Conservation (phyloP, 2,113 vertebrate genomes). For the Chelonoidis abingdonii region DNA sequence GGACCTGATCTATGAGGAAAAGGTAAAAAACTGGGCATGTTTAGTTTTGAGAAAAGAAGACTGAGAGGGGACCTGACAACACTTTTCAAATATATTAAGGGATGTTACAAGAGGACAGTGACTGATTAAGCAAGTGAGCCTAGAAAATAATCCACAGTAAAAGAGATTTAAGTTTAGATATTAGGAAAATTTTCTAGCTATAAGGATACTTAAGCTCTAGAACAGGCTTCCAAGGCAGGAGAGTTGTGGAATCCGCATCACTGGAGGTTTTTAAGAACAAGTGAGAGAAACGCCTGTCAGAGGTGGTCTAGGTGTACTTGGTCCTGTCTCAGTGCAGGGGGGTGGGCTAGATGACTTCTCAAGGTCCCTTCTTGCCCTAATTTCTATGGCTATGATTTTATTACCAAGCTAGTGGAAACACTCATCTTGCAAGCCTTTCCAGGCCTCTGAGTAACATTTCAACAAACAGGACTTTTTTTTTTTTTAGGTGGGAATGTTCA, state of each 20-base stretch:
- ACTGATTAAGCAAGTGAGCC: not conserved
- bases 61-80: not conserved
- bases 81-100: not conserved
- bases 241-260: not conserved
- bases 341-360: not conserved
- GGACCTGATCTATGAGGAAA: not conserved
- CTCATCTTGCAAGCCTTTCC: not conserved
- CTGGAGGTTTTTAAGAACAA: not conserved
- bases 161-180: not conserved
- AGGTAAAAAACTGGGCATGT: not conserved
- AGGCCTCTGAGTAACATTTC: not conserved
- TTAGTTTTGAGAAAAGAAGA: not conserved
- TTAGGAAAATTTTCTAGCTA: not conserved
- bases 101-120: not conserved
- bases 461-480: not conserved
- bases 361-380: not conserved
- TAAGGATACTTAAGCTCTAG: not conserved
- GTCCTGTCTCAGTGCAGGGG: not conserved
- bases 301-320: not conserved
- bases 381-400: not conserved
- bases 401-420: not conserved
- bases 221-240: not conserved
- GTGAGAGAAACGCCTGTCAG: not conserved
- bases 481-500: not conserved
- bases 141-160: not conserved